These are phyloP conservation scores for Smithornis capensis DNA, from an alignment of 2,113 vertebrate species.

Conservation along the genomic window DNA sequence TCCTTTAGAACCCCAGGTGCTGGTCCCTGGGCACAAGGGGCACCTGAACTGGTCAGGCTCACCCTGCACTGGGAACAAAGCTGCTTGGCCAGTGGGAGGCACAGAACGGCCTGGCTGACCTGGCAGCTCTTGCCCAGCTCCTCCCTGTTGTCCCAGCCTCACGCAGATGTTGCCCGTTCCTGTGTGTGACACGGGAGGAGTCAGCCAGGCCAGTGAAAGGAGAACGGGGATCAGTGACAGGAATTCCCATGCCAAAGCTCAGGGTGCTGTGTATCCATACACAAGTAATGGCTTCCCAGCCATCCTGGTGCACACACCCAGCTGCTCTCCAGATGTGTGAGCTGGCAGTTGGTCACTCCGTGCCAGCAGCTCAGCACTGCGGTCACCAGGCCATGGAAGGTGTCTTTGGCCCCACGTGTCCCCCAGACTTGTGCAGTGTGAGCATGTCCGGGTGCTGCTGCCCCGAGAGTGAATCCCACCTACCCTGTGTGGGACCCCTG, in stretches of 20 bases:
- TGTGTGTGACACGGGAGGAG: not conserved
- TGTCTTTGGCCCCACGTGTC: not conserved
- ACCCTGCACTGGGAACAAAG: not conserved
- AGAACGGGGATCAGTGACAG: not conserved
- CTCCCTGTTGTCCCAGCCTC: not conserved
- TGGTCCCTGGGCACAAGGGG: not conserved
- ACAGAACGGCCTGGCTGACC: not conserved
- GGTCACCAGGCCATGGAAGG: not conserved
- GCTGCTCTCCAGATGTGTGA: not conserved
- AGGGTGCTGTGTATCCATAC: not conserved
- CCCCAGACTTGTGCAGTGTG: not conserved
- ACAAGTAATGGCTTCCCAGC: not conserved
- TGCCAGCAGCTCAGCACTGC: not conserved
- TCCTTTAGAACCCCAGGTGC: not conserved
- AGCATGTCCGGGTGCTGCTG: accelerated
- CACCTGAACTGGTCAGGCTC: not conserved
- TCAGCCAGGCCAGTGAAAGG: not conserved
- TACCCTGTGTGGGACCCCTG: not conserved
- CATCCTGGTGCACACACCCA: not conserved
- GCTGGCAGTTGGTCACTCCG: accelerated
- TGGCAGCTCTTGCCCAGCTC: not conserved
- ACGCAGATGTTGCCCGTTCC: accelerated
- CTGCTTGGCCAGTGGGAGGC: not conserved
- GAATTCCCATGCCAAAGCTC: not conserved
- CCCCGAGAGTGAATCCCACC: not conserved